phyloP scores from a whole-genome alignment of 2,888 invertebrate genomes.

The Microplitis manilae region DNA sequence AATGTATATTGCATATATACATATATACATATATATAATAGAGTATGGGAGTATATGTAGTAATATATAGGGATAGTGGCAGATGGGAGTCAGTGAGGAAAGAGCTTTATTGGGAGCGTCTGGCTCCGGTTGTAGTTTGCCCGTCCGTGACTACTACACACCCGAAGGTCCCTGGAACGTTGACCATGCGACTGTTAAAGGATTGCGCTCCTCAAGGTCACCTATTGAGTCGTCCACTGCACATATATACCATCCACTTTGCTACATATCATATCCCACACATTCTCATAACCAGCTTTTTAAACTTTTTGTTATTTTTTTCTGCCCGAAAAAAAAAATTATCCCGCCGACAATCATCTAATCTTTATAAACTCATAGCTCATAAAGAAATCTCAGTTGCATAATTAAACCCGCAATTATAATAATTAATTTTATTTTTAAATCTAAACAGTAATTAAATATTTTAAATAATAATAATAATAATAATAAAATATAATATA shows the following conservation, averaged over 20 bases:
- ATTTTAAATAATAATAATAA: not conserved
- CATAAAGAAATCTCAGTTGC: too few relatives aligned
- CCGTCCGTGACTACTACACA: slow-evolving; percentile 61
- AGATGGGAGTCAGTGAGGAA: slow-evolving; percentile 32
- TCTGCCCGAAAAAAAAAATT: not conserved
- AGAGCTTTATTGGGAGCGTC: slow-evolving; percentile 64
- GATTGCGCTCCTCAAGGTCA: slow-evolving; percentile 63
- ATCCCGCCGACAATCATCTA: too few relatives aligned
- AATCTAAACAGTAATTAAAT: too few relatives aligned
- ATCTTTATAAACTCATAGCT: too few relatives aligned
- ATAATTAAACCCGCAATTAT: too few relatives aligned
- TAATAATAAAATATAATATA: not conserved
- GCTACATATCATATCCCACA: not conserved
- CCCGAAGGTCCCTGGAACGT: slow-evolving; percentile 67
- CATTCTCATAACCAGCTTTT: not conserved
- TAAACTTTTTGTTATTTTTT: not conserved
- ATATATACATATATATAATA: not conserved
- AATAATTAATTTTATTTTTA: too few relatives aligned
- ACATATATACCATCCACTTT: slow-evolving; percentile 40
- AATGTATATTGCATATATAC: not conserved
- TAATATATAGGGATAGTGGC: slow-evolving; percentile 18
- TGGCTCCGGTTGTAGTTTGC: slow-evolving; percentile 58
- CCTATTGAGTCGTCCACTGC: slow-evolving; percentile 50
- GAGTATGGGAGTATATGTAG: slow-evolving; percentile 17
- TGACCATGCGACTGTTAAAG: slow-evolving; percentile 68